Base-by-base conservation (phyloP, 2,113 vertebrate species). In the Eurypyga helias region DNA sequence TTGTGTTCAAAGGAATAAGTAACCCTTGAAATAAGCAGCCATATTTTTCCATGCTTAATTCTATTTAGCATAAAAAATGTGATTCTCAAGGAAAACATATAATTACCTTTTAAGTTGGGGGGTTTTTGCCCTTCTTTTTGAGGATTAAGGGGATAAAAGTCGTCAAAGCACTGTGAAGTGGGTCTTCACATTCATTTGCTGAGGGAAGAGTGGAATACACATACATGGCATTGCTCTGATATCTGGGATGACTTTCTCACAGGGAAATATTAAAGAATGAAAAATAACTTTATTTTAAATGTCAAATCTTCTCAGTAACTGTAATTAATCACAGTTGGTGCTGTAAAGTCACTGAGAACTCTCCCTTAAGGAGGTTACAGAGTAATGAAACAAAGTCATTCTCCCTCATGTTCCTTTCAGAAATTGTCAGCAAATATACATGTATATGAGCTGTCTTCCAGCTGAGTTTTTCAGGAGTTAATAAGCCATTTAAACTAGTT, bases 361-460 rank as follows among this genome's bases (percentile, higher is more conserved):
- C 45, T 95, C 60, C 89, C 61, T 92, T 89, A 84, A 96, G 88
- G 60, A 95, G 94, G 76, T 90, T 93, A 91, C 87, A 87, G 94
- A 80, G 45, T 94, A 97, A 95, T 93, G 95, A 95, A 95, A 84
- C 45, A 65, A 94, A 95, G 89, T 91, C 95, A 84, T 93, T 95
- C 54, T 89, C 57, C 24, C 81, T 75, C 95, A 82, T 84, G 66
- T 49, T 92, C 57, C 61, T 84, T 91, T 84, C 77, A 92, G 90
- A 93, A 91, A 87, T 79, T 0, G 4, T 43, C 87, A 88, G 54
- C 66, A 88, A 90, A 93, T 65, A 58, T 64, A 41, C 45, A 84
- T 84, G 83, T 65, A 57, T 26, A 84, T 87, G 69, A 97, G 69
- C 45, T 93, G 45, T 57, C 83, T 87, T 78, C 52, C 83, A 85